A percentile compares a stretch with the other conserved stretches of the same genome.
Conservation (phyloP, 1,140 invertebrate genomes). For the Zaprionus tsacasi region DNA sequence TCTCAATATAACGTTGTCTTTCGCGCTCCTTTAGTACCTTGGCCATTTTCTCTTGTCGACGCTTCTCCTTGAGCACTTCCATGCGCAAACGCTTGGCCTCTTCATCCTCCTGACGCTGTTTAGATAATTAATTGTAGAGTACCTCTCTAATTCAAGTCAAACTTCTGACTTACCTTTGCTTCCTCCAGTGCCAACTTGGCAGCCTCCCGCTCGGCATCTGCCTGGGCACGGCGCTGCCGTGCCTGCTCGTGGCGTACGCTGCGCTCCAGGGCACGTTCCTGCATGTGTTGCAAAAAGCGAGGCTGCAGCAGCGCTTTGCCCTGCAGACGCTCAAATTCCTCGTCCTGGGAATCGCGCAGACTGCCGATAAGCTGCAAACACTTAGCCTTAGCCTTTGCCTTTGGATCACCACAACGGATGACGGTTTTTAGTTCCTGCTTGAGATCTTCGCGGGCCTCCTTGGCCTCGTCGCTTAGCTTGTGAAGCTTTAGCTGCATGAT, state of each 20-base stretch:
- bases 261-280: slow-evolving; percentile 86
- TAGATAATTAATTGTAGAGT: too few species aligned
- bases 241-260: slow-evolving; percentile 87
- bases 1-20: slow-evolving; percentile 85
- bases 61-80: slow-evolving; percentile 86
- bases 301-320: slow-evolving; percentile 86
- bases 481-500: slow-evolving; percentile 88
- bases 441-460: slow-evolving; percentile 85
- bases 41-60: slow-evolving; percentile 86
- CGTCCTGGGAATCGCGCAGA: slow-evolving; percentile 78
- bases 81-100: slow-evolving; percentile 87
- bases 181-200: slow-evolving; percentile 85
- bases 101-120: slow-evolving; percentile 85
- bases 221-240: slow-evolving; percentile 86
- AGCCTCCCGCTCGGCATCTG: slow-evolving; percentile 86
- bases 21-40: slow-evolving; percentile 85
- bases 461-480: slow-evolving; percentile 86
- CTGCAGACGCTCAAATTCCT: slow-evolving; percentile 82
- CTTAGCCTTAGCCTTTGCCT: slow-evolving; percentile 86
- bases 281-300: slow-evolving; percentile 88
- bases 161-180: slow-evolving; percentile 74
- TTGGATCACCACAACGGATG: slow-evolving; percentile 86
- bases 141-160: not conserved
- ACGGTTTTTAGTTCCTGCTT: slow-evolving; percentile 86
- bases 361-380: slow-evolving; percentile 85